A percentile compares a stretch with the other conserved stretches of the same genome.
Conservation (phyloP, 2,113 vertebrate species). For the Zosterops japonicus region DNA sequence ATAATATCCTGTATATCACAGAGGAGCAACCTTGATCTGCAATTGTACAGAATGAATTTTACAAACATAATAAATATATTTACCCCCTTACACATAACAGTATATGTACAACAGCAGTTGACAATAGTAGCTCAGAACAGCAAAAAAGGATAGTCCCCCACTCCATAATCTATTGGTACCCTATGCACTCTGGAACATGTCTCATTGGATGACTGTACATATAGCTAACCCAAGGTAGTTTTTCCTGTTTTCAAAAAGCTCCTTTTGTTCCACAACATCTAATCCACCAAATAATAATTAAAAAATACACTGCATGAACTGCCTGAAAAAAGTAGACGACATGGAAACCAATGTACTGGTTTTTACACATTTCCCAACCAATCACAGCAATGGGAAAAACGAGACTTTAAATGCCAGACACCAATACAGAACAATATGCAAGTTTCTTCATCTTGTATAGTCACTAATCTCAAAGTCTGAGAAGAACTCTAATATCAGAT, state of each 20-base stretch:
- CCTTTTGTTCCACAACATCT: constrained; percentile 63
- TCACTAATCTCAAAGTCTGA: background rate
- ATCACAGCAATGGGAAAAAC: constrained; percentile 68
- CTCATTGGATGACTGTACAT: constrained; percentile 60
- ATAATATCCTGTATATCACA: constrained; percentile 83
- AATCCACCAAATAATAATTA: constrained; percentile 60
- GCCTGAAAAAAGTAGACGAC: constrained; percentile 57
- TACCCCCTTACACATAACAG: constrained; percentile 84
- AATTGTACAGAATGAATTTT: constrained; percentile 86
- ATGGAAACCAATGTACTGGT: constrained; percentile 35
- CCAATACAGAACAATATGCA: background rate
- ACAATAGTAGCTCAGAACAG: constrained; percentile 82
- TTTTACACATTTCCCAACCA: constrained; percentile 69
- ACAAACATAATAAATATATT: constrained; percentile 91
- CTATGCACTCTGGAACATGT: constrained; percentile 64
- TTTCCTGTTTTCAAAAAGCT: constrained; percentile 49
- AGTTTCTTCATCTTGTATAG: background rate
- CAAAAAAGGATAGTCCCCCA: constrained; percentile 74
- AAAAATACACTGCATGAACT: constrained; percentile 55
- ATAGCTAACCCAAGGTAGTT: constrained; percentile 61
- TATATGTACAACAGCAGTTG: constrained; percentile 87
- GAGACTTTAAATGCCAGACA: constrained; percentile 61
- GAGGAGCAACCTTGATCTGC: constrained; percentile 85
- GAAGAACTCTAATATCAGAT: background rate
- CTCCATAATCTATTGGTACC: constrained; percentile 67